Evolutionary conservation across 1,140 invertebrate genomes (phyloP).

Genomic region (Andrena cerasifolii): DNA sequence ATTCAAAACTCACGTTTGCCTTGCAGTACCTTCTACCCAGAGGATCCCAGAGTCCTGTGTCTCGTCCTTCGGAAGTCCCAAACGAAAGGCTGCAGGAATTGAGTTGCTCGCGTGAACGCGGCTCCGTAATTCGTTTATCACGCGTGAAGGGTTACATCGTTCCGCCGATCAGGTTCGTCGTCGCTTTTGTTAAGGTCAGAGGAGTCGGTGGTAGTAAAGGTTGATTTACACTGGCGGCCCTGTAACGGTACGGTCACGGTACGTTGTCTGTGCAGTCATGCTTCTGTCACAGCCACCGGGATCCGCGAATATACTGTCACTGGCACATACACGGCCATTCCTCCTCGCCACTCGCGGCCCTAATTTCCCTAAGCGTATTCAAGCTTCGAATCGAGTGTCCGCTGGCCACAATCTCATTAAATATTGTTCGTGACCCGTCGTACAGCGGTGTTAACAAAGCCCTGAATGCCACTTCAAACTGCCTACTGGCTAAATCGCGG

Average conservation of each 20-base stretch:
- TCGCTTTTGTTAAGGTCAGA: constrained; percentile 27
- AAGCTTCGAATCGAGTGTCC: not conserved
- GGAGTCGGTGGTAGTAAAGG: constrained; percentile 4
- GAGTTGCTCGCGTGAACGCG: not conserved
- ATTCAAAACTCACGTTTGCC: too few species aligned
- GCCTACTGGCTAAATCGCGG: not conserved
- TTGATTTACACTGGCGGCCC: constrained; percentile 21
- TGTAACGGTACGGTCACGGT: constrained; percentile 29
- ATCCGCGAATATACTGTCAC: not conserved
- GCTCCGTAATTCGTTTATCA: not conserved
- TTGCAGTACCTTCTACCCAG: too few species aligned
- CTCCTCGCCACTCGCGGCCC: constrained; percentile 24
- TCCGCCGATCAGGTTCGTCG: constrained; percentile 7
- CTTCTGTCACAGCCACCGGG: constrained; percentile 1
- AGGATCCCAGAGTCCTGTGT: too few species aligned
- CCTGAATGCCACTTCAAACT: not conserved
- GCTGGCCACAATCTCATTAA: constrained; percentile 23
- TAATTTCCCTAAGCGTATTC: constrained; percentile 40
- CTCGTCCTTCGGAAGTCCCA: too few species aligned
- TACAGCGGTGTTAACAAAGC: not conserved
- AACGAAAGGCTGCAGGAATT: not conserved
- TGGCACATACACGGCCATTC: not conserved
- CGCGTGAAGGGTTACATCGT: not conserved
- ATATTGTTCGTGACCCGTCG: constrained; percentile 5
- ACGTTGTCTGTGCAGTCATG: not conserved